phyloP scores from a whole-genome alignment of 2,797 vertebrate genomes.

The Centroberyx gerrardi region DNA sequence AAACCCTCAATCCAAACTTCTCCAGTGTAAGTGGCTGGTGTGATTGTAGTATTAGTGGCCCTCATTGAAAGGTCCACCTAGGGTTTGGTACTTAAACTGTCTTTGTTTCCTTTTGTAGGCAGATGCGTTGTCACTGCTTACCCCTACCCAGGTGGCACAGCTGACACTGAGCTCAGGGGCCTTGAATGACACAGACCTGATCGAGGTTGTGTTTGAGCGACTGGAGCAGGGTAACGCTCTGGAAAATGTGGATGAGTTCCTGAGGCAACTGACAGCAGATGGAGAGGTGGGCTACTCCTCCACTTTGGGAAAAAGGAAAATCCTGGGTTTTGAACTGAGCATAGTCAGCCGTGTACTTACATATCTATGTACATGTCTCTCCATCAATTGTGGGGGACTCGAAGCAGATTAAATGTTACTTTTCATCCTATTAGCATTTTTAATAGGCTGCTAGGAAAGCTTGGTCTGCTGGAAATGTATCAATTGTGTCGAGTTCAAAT shows the following conservation, averaged over 20 bases:
- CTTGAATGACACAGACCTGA: slow-evolving; percentile 34
- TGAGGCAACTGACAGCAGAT: slow-evolving; percentile 33
- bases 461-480: background rate
- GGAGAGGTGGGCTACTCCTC: slow-evolving; percentile 38
- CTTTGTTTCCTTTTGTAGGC: slow-evolving; percentile 17
- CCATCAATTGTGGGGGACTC: background rate
- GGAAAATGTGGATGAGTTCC: slow-evolving; percentile 61
- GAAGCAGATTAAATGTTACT: background rate
- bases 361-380: background rate
- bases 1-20: slow-evolving; percentile 57
- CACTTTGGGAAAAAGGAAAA: background rate
- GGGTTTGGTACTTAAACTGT: background rate
- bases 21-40: slow-evolving; percentile 57
- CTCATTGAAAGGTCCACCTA: background rate
- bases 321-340: no score
- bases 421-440: background rate
- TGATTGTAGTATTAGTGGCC: background rate
- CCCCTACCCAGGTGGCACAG: slow-evolving; percentile 47
- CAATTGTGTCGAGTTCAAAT: background rate
- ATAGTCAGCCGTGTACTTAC: no score
- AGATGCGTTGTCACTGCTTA: slow-evolving; percentile 27
- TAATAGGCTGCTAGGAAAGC: no score
- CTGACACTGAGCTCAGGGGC: slow-evolving; percentile 14
- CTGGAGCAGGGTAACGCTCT: slow-evolving; percentile 53
- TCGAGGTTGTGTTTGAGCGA: slow-evolving; percentile 54